Conservation (phyloP, 1,140 invertebrate species). For the Cherax quadricarinatus region DNA sequence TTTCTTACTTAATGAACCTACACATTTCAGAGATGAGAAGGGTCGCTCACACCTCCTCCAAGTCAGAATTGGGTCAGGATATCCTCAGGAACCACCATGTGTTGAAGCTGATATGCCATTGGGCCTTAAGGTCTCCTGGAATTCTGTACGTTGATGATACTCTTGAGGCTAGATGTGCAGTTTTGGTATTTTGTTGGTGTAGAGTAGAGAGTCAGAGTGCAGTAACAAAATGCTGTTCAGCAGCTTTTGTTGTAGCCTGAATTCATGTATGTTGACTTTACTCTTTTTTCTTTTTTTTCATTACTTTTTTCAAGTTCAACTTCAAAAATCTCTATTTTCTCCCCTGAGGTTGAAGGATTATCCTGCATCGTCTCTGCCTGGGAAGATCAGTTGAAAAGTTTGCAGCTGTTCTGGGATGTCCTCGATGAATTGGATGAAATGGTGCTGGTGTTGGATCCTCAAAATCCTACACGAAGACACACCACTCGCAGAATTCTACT, state of each 20-base stretch:
- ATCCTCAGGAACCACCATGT: neutral
- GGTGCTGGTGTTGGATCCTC: conserved; percentile 16
- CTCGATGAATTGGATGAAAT: conserved; percentile 26
- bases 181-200: too few relatives aligned
- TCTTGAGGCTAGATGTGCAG: too few relatives aligned
- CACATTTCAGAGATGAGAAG: conserved; percentile 15
- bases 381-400: neutral
- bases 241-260: neutral
- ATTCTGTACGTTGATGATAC: neutral
- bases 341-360: conserved; percentile 4
- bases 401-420: conserved; percentile 32
- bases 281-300: neutral
- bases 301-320: too few relatives aligned
- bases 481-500: conserved; percentile 21
- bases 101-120: conserved; percentile 21
- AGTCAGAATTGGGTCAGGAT: neutral
- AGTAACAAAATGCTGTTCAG: neutral
- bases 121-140: neutral
- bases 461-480: conserved; percentile 11
- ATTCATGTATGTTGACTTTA: neutral
- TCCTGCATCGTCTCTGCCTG: conserved; percentile 1
- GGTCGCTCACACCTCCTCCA: neutral
- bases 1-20: neutral
- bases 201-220: too few relatives aligned
- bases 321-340: too few relatives aligned